Conservation (phyloP, 2,113 vertebrate genomes). For the Cephalopterus ornatus region DNA sequence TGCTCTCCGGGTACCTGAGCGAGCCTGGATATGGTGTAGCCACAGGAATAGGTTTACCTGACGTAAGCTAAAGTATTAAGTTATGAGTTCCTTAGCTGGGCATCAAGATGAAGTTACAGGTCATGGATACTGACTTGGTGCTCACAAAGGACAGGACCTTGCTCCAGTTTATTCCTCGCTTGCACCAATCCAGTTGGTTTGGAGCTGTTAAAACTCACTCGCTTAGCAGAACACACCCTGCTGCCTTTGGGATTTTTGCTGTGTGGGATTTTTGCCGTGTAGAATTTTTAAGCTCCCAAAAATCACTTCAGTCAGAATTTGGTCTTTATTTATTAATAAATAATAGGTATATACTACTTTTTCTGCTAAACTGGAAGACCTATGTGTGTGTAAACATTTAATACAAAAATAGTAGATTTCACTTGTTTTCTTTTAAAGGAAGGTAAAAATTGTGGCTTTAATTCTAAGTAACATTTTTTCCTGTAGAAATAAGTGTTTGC, state of each 20-base stretch:
- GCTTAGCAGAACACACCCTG: neutral
- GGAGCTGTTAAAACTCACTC: neutral
- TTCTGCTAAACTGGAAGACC: neutral
- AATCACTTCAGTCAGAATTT: neutral
- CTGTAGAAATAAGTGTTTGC: neutral
- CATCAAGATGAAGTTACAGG: neutral
- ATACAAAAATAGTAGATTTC: neutral
- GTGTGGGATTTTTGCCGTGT: neutral
- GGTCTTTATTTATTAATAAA: neutral
- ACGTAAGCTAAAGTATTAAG: neutral
- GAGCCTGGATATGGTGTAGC: neutral
- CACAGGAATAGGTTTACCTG: neutral
- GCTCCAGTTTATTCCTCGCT: fast-evolving
- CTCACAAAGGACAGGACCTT: neutral
- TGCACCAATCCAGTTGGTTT: neutral
- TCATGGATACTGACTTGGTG: neutral
- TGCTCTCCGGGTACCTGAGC: neutral
- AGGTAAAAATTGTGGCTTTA: neutral
- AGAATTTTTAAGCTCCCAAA: neutral
- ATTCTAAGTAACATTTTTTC: neutral
- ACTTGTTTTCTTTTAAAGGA: neutral
- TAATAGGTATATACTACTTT: neutral
- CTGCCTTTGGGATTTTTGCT: neutral
- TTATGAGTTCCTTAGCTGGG: neutral
- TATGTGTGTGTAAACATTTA: neutral